These are phyloP conservation scores for Temnopleurus reevesii DNA, from an alignment of 53 echinoderm and acorn worm genomes.

Conservation along the genomic window DNA sequence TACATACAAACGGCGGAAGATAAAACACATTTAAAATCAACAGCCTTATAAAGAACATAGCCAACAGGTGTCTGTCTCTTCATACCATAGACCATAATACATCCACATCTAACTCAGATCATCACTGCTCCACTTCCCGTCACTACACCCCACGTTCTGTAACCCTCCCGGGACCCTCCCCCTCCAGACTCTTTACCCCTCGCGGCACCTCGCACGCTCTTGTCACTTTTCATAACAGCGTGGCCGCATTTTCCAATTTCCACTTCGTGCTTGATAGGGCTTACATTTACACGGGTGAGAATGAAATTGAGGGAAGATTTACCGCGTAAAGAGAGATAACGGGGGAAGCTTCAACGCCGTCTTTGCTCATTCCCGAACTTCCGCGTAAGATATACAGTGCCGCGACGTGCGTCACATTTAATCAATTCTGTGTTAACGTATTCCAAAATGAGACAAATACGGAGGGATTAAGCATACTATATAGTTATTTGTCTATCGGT, in stretches of 20 bases:
- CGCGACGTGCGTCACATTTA: neutral
- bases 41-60: neutral
- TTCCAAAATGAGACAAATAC: neutral
- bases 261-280: constrained; percentile 33
- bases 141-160: neutral
- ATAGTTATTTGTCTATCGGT: neutral
- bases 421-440: neutral
- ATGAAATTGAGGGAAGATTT: neutral
- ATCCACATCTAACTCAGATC: constrained; percentile 1
- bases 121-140: neutral
- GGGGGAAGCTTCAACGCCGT: neutral
- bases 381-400: neutral
- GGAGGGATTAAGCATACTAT: neutral
- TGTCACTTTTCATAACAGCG: constrained; percentile 34
- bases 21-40: neutral
- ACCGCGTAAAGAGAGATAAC: neutral
- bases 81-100: neutral
- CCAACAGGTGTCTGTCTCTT: constrained; percentile 15
- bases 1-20: neutral
- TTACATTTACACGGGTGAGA: constrained; percentile 33
- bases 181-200: neutral
- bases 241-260: constrained; percentile 13
- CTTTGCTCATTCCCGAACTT: neutral
- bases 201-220: constrained; percentile 4
- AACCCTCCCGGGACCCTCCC: neutral